These are phyloP conservation scores for Drosophila pseudotalamancana DNA, from an alignment of 2,888 invertebrate genomes.

Conservation along the genomic window DNA sequence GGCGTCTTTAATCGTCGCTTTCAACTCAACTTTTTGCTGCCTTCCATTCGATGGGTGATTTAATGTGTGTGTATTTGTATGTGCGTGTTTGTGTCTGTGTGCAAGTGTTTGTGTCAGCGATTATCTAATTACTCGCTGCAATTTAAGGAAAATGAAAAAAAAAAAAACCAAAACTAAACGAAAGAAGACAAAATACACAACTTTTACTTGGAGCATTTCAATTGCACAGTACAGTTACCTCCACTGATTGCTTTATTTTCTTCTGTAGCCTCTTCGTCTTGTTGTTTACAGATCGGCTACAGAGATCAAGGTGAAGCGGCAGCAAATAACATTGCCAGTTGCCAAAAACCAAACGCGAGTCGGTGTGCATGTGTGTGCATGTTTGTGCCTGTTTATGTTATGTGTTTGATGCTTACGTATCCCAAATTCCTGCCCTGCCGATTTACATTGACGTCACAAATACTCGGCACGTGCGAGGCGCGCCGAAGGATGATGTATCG, in stretches of 20 bases:
- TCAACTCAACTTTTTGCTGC: slow-evolving; percentile 4
- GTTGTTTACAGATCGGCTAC: slow-evolving; percentile 37
- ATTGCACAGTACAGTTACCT: slow-evolving; percentile 16
- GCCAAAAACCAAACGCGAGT: slow-evolving; percentile 37
- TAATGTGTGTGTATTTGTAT: neutral
- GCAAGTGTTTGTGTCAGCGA: slow-evolving; percentile 1
- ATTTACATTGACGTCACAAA: slow-evolving; percentile 52
- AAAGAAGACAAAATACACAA: neutral
- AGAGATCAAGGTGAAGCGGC: slow-evolving; percentile 47
- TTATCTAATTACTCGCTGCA: slow-evolving; percentile 39
- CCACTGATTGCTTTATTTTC: slow-evolving; percentile 11
- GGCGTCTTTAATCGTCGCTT: slow-evolving; percentile 8
- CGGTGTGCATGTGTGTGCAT: neutral
- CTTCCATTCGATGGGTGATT: neutral
- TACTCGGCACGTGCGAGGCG: neutral
- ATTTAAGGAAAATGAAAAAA: slow-evolving; percentile 20
- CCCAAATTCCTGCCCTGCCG: slow-evolving; percentile 1
- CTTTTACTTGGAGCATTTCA: slow-evolving; percentile 21
- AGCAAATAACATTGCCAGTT: slow-evolving; percentile 13
- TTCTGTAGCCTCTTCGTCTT: slow-evolving; percentile 20
- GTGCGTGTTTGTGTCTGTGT: neutral
- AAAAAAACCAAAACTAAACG: slow-evolving; percentile 1
- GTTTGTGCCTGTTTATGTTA: neutral
- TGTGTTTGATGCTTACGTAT: slow-evolving; percentile 1
- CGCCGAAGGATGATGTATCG: neutral